Conservation (phyloP, 2,888 invertebrate species). For the Caenorhabditis angaria region DNA sequence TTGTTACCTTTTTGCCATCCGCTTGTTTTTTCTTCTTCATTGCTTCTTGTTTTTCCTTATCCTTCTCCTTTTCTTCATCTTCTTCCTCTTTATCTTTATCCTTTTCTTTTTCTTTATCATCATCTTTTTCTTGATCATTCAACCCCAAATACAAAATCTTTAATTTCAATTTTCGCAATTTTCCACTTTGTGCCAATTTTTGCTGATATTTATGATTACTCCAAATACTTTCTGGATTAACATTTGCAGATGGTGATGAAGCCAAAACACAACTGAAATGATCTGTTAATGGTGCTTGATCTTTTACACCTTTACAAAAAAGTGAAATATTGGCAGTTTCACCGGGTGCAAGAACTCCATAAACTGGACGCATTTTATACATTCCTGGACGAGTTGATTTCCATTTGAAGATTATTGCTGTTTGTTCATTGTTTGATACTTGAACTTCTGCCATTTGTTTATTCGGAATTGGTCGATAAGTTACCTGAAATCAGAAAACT, state of each 20-base stretch:
- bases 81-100: slow-evolving; percentile 2
- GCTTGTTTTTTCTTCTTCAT: not conserved
- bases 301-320: slow-evolving; percentile 11
- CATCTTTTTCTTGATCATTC: slow-evolving; percentile 3
- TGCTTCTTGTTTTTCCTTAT: not conserved
- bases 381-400: slow-evolving; percentile 14
- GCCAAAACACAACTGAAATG: slow-evolving; percentile 13
- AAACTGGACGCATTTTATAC: slow-evolving; percentile 16
- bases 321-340: not conserved
- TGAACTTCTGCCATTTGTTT: slow-evolving; percentile 14
- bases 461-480: slow-evolving; percentile 12
- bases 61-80: slow-evolving; percentile 13
- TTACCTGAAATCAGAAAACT: slow-evolving; percentile 6
- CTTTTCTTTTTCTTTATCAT: not conserved
- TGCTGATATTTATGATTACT: slow-evolving; percentile 17
- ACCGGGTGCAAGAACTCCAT: not conserved
- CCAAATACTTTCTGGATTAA: slow-evolving; percentile 14
- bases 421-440: slow-evolving; percentile 11
- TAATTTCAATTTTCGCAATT: slow-evolving; percentile 10
- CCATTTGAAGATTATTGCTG: slow-evolving; percentile 13
- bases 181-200: slow-evolving; percentile 9
- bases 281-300: not conserved
- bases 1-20: not conserved
- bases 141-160: slow-evolving; percentile 5
- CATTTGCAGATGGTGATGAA: slow-evolving; percentile 10